Conservation (phyloP, 2,113 vertebrate genomes). For the human region GRCh38 chr9:122070501-122071000, state of each 20-base stretch:
- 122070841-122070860: not conserved
- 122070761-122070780: rapidly evolving
- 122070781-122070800: not conserved
- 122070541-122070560: not conserved
- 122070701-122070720: not conserved
- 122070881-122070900: not conserved
- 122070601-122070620: not conserved
- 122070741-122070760: not conserved
- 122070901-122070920: not conserved
- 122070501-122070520: not conserved
- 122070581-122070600: not conserved
- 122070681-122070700: not conserved
- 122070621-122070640: not conserved
- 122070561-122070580: not conserved
- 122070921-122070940: not conserved
- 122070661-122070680: not conserved
- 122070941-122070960: not conserved
- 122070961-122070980: not conserved
- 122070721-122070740: rapidly evolving
- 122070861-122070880: not conserved
- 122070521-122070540: not conserved
- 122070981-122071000: not conserved
- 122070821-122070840: not conserved
- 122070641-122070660: not conserved
- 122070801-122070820: too few relatives aligned